Evolutionary conservation across 2,888 invertebrate genomes (phyloP), one percentile per base, ranked within the genome.

Genomic region (Dascillus cervinus): DNA sequence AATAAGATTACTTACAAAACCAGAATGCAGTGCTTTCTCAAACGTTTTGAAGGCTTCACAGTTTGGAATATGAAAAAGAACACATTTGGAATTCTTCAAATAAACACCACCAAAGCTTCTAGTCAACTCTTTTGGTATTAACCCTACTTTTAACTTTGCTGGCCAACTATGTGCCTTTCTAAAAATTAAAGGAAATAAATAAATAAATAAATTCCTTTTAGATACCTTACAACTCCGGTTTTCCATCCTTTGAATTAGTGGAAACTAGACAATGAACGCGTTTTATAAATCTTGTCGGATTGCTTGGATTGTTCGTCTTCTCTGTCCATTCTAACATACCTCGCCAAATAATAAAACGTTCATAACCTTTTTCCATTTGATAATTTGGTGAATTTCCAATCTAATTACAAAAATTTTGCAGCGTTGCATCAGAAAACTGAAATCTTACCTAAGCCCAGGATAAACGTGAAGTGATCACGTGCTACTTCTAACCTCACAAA

Each of bases 131-230:
- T 91, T 92, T 0, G 94, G 95, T 82, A 95, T 89, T 43, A 95
- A 63, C 64, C 94, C 94, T 89, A 95, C 92, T 26, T 90, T 77
- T 19, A 96, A 64, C 56, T 90, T 91, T 46, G 77, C 75, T 0
- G 95, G 94, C 95, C 95, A 96, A 14, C 86, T 85, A 54, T 89
- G 88, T 1, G 91, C 89, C 66, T 89, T 90, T 34, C 79, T 79
- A 13, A 22, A 22, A 32, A 24, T 13, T 11, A 29, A 17, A n/a
- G n/a, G n/a, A n/a, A n/a, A 34, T 6, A 34, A 31, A 24, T 10
- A 11, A 24, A 13, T 32, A 14, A 25, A 13, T 32, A 19, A 30
- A 22, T 17, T 3, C 28, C 9, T 8, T n/a, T n/a, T n/a, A 6
- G 4, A 31, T 25, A 22, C 67, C 74, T 67, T 65, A 80, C 73